Percentiles rank a stretch among this genome's conserved stretches.
phyloP scores from a whole-genome alignment of 2,113 vertebrate species.

The Gadus chalcogrammus region DNA sequence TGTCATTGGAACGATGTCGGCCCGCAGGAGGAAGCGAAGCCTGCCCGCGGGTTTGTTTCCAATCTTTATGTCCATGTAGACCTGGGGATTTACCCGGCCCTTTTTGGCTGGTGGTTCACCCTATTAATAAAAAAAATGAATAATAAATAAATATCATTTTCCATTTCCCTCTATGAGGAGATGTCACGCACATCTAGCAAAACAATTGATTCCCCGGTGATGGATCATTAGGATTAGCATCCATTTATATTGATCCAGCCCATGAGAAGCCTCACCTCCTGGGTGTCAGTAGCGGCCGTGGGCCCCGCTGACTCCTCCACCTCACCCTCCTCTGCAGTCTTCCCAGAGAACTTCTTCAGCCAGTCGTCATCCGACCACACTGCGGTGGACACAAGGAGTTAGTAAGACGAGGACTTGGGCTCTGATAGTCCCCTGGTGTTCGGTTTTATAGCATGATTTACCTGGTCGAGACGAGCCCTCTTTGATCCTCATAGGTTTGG shows the following conservation, averaged over 20 bases:
- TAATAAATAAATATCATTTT: no score
- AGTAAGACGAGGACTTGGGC: background rate
- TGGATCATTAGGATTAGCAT: no score
- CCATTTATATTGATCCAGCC: no score
- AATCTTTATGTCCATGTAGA: slow-evolving; percentile 97
- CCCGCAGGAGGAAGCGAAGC: slow-evolving; percentile 86
- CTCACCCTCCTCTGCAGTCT: slow-evolving; percentile 86
- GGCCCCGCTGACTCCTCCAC: slow-evolving; percentile 73
- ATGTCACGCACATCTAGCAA: no score
- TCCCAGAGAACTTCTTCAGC: slow-evolving; percentile 97
- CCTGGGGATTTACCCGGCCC: slow-evolving; percentile 86
- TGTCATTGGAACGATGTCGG: slow-evolving; percentile 94
- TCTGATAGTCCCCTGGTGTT: background rate
- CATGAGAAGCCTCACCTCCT: slow-evolving; percentile 73
- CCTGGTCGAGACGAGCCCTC: slow-evolving; percentile 95
- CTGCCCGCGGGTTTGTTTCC: slow-evolving; percentile 91
- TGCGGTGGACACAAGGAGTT: slow-evolving; percentile 44
- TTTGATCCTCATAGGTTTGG: slow-evolving; percentile 96
- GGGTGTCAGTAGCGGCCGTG: slow-evolving; percentile 65
- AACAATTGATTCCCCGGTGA: no score
- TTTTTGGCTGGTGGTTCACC: slow-evolving; percentile 87
- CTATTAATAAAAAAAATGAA: slow-evolving; percentile 52
- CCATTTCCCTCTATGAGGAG: no score
- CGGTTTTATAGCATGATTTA: slow-evolving; percentile 39
- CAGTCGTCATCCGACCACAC: slow-evolving; percentile 98